Base-by-base conservation (phyloP, 1,140 invertebrate genomes). In the Plutomurus gul region DNA sequence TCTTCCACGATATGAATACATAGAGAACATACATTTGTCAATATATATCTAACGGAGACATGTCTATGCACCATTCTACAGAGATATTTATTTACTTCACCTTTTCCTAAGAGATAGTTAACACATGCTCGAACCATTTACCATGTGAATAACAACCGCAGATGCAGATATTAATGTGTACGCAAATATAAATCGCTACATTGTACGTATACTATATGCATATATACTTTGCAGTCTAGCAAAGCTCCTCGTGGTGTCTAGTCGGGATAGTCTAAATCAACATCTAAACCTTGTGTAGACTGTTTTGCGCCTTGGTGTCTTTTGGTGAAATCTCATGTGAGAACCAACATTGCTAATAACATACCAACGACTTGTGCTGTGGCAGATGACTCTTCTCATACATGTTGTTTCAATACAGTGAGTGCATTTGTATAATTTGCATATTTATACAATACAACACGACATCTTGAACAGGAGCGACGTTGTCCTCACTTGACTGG, bases 91-190 rank as follows among this genome's bases (percentile, higher is more conserved):
- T n/a, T n/a, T n/a, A n/a, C 39, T 43, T 43, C 39, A 43, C 39
- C n/a, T 43, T 13, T 27, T 65, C 6, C 27, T 65, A 36, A 30
- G 25, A 65, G 56, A 65, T 65, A 65, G 56, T 65, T 65, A 65
- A 33, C 56, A 65, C 56, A 65, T 65, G 56, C 56, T 65, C 56
- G 30, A 33, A 65, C 36, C 56, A 65, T 65, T 65, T 65, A 65
- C 56, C 56, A 65, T 36, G 30, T 65, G 56, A 25, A 51, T 8
- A n/a, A n/a, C n/a, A n/a, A n/a, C n/a, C n/a, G n/a, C n/a, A n/a
- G n/a, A n/a, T n/a, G n/a, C n/a, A n/a, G n/a, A n/a, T n/a, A n/a
- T n/a, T n/a, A n/a, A n/a, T n/a, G n/a, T n/a, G n/a, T n/a, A n/a
- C n/a, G n/a, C n/a, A n/a, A n/a, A n/a, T n/a, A n/a, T n/a, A n/a